A percentile compares a stretch with the other conserved stretches of the same genome.
Evolutionary conservation across 2,113 vertebrate genomes (phyloP).

Genomic region (Cebus imitator): DNA sequence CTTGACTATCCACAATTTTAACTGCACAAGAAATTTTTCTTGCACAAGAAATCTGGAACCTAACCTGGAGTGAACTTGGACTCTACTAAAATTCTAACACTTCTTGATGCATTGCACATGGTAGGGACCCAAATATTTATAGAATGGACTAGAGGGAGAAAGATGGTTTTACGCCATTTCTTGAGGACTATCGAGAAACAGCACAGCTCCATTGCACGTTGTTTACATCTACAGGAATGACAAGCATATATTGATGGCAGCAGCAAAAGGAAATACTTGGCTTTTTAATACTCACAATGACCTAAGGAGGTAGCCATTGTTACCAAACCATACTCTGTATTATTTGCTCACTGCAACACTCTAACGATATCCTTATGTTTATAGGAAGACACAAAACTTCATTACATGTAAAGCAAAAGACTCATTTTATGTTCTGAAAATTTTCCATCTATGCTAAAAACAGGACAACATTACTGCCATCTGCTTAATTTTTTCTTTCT

Average conservation of each 20-base stretch:
- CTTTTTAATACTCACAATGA: neutral
- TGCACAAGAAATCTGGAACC: neutral
- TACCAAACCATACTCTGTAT: conserved; percentile 91
- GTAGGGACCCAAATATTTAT: neutral
- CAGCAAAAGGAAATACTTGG: neutral
- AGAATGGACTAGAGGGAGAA: neutral
- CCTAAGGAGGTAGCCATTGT: neutral
- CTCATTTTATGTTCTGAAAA: neutral
- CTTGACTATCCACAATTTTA: neutral
- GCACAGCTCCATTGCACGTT: neutral
- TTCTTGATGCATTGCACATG: neutral
- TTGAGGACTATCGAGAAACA: neutral
- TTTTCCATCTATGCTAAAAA: neutral
- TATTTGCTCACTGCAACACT: conserved; percentile 91
- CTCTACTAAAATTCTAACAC: neutral
- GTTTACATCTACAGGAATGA: neutral
- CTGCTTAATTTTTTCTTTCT: neutral
- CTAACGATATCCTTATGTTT: conserved; percentile 90
- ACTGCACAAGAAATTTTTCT: neutral
- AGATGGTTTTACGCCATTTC: neutral
- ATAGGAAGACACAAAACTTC: conserved; percentile 25
- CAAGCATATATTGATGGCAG: neutral
- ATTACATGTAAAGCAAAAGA: neutral
- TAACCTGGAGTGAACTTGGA: neutral
- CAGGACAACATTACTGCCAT: neutral